These are phyloP conservation scores for Drosophila sordidula DNA, from an alignment of 2,888 invertebrate genomes.

Conservation along the genomic window DNA sequence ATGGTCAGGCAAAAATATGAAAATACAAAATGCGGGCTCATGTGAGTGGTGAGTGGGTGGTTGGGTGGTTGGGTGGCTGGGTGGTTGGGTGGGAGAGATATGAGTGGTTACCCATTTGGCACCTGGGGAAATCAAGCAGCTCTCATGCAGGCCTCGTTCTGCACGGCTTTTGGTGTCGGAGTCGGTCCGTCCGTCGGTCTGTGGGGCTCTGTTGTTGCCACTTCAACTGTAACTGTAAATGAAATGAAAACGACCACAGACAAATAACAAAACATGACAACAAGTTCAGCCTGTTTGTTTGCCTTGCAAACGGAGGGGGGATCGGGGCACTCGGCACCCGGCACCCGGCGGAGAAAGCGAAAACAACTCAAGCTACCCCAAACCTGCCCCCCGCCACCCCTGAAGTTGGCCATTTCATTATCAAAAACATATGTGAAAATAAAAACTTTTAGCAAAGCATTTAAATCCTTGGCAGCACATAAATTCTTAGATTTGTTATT, in stretches of 20 bases:
- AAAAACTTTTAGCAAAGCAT: conserved; percentile 12
- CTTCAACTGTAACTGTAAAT: conserved; percentile 66
- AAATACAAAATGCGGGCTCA: conserved; percentile 61
- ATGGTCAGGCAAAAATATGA: conserved; percentile 65
- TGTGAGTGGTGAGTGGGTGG: conserved; percentile 27
- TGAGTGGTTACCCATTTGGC: conserved; percentile 55
- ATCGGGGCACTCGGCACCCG: not conserved
- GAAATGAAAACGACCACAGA: conserved; percentile 77
- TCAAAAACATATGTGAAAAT: conserved; percentile 21
- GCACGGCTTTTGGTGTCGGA: conserved; percentile 30
- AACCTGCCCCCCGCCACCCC: not conserved
- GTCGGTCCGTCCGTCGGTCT: not conserved
- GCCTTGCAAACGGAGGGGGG: not conserved
- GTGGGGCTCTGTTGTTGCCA: conserved; percentile 52
- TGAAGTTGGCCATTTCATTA: conserved; percentile 36
- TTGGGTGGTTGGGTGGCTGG: conserved; percentile 10
- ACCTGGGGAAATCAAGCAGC: conserved; percentile 77
- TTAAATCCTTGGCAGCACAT: conserved; percentile 2
- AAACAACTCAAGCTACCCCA: conserved; percentile 22
- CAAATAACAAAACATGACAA: conserved; percentile 65
- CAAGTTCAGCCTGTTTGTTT: conserved; percentile 37
- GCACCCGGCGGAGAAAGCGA: conserved; percentile 18
- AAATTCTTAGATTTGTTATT: conserved; percentile 5
- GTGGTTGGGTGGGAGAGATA: not conserved
- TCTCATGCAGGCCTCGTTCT: conserved; percentile 58